Conservation (phyloP, 2,797 vertebrate species). For the Distichodus sexfasciatus region DNA sequence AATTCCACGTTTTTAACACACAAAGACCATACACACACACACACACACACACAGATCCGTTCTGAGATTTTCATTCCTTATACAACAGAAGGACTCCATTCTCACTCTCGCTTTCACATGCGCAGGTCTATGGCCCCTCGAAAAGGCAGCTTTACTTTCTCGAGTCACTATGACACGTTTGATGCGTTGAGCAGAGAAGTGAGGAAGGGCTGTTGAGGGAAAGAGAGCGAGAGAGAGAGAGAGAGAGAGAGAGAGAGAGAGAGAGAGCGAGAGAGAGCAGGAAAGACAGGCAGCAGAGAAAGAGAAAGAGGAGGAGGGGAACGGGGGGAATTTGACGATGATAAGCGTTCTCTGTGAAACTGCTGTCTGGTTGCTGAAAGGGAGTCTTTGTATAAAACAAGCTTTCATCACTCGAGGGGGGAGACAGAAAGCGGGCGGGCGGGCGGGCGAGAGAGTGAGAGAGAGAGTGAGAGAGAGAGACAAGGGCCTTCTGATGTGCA, state of each 20-base stretch:
- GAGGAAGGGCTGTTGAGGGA: slow-evolving; percentile 3
- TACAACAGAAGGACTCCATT: too few species aligned
- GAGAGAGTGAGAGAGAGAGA: slow-evolving; percentile 12
- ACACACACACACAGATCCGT: too few species aligned
- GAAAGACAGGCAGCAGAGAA: slow-evolving; percentile 28
- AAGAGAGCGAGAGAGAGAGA: slow-evolving; percentile 24
- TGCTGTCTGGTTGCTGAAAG: slow-evolving; percentile 50
- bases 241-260: slow-evolving; percentile 29
- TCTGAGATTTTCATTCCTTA: too few species aligned
- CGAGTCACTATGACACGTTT: slow-evolving; percentile 26
- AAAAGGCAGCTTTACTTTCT: neutral
- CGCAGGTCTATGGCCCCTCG: too few species aligned
- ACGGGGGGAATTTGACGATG: slow-evolving; percentile 38
- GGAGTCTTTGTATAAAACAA: slow-evolving; percentile 53
- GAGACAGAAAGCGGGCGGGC: slow-evolving; percentile 8
- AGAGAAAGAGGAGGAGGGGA: slow-evolving; percentile 5
- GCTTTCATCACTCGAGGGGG: slow-evolving; percentile 50
- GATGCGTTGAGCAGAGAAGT: slow-evolving; percentile 24
- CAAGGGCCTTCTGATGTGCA: slow-evolving; percentile 47
- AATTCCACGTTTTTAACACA: too few species aligned
- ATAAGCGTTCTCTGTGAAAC: slow-evolving; percentile 52
- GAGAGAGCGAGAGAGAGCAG: slow-evolving; percentile 28
- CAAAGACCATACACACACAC: too few species aligned
- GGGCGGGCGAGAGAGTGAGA: slow-evolving; percentile 1
- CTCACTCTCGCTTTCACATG: too few species aligned